Evolutionary conservation across 2,888 invertebrate species (phyloP), one percentile per base, ranked within the genome.

Genomic region (Orthosia cruda): DNA sequence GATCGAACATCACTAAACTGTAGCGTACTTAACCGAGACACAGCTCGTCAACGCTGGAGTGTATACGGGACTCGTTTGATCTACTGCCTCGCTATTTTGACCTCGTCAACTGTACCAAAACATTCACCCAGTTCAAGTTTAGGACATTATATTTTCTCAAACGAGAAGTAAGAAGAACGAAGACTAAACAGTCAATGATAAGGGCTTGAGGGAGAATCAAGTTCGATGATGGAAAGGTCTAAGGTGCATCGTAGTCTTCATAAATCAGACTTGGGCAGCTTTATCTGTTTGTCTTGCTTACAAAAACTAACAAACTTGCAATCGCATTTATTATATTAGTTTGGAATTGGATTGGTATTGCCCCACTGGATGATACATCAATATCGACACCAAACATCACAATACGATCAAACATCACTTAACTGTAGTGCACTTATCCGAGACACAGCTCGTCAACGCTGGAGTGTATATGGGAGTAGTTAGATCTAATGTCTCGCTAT

Each of bases 381-480:
- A 80, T 65, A 79, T 57, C 62, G 76, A 74, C 65, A 59, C 13
- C 3, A 54, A 40, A 7, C 32, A 13, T 23, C 5, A 13, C 9
- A n/a, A 13, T 11, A 57, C 5, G n/a, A 0, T n/a, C 18, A 62
- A 15, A 47, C 79, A 79, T 73, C 57, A 68, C 84, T 85, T 89
- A 47, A 80, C 80, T 84, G 84, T 88, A 90, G 89, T 89, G 89
- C 89, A 89, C 91, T 92, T 90, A 88, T 85, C 86, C 72, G 82
- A 90, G 92, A 91, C 89, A 86, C 89, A 89, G 90, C 91, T 93
- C 92, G 88, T 88, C 88, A 94, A 93, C 92, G 45, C 86, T 90
- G 89, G 90, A 94, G 93, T 93, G 94, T 92, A 94, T 94, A 94
- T 94, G 95, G 95, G 94, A 89, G 89, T 86, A 82, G 91, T 90